phyloP scores from a whole-genome alignment of 1,140 invertebrate species.

The Eriosoma lanigerum region DNA sequence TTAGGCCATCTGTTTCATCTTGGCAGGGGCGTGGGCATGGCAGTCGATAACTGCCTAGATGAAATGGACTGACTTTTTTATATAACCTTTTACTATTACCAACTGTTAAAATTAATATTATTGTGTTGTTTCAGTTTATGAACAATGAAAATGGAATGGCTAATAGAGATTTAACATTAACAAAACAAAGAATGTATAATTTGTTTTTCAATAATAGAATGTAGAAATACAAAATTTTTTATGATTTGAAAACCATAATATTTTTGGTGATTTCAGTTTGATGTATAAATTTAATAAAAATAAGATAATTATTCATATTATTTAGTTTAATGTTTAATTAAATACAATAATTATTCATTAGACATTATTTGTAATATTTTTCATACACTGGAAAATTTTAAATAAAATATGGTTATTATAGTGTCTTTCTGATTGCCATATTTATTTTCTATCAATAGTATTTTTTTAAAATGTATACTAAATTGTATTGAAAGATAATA shows the following conservation, averaged over 20 bases:
- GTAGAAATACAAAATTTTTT: not conserved
- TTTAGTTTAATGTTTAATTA: slow-evolving; percentile 20
- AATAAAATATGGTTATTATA: not conserved
- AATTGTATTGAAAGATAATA: too few species aligned
- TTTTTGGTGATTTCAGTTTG: slow-evolving; percentile 11
- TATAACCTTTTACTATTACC: too few species aligned
- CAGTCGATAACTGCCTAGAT: slow-evolving; percentile 47
- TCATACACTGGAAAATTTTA: not conserved
- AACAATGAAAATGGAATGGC: slow-evolving; percentile 36
- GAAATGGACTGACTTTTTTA: slow-evolving; percentile 40
- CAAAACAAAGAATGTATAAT: slow-evolving; percentile 47
- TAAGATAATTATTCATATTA: not conserved
- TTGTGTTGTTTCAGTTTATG: slow-evolving; percentile 47
- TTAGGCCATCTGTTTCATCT: slow-evolving; percentile 46
- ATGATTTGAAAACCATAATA: not conserved
- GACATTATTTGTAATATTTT: not conserved
- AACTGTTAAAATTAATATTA: not conserved
- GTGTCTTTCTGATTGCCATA: not conserved
- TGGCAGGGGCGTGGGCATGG: slow-evolving; percentile 43
- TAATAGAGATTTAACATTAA: slow-evolving; percentile 38
- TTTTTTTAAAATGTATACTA: too few species aligned
- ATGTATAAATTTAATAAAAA: slow-evolving; percentile 28
- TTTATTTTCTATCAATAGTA: too few species aligned
- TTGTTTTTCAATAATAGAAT: slow-evolving; percentile 34
- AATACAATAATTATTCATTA: not conserved